Percentiles rank a stretch among this genome's conserved stretches.
phyloP scores from a whole-genome alignment of 2,888 invertebrate genomes.

The Plagiodera versicolora region DNA sequence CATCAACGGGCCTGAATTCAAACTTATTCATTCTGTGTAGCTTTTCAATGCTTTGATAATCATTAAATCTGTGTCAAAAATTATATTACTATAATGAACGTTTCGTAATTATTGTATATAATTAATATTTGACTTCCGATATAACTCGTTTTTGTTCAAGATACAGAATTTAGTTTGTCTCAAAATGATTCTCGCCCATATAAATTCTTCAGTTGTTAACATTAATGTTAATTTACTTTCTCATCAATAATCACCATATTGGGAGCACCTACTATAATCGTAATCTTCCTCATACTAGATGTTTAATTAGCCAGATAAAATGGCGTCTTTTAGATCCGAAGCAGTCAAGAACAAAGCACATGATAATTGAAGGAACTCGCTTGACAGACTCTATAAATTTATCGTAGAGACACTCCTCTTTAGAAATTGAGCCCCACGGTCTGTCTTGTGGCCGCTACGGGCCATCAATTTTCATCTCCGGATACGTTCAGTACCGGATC shows the following conservation, averaged over 20 bases:
- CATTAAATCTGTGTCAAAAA: too few species aligned
- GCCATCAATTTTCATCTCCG: neutral
- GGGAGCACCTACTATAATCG: neutral
- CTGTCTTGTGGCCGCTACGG: neutral
- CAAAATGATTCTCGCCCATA: too few species aligned
- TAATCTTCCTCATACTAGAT: slow-evolving; percentile 18
- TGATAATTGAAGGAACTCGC: neutral
- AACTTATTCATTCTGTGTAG: too few species aligned
- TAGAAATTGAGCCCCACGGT: slow-evolving; percentile 4
- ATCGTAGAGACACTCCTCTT: slow-evolving; percentile 2
- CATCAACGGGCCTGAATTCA: too few species aligned
- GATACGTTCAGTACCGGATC: too few species aligned
- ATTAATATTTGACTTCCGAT: too few species aligned
- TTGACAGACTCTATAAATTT: slow-evolving; percentile 8
- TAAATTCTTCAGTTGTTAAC: neutral
- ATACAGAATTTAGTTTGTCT: too few species aligned
- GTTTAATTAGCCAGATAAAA: slow-evolving; percentile 23
- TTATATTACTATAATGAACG: too few species aligned
- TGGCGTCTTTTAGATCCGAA: slow-evolving; percentile 13
- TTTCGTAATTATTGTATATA: too few species aligned
- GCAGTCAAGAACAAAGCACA: slow-evolving; percentile 13
- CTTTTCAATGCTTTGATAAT: too few species aligned
- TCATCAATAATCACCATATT: too few species aligned
- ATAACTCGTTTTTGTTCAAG: too few species aligned
- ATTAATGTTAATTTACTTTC: neutral